Evolutionary conservation across 1,140 invertebrate species (phyloP).

Genomic region (Drosophila triauraria): DNA sequence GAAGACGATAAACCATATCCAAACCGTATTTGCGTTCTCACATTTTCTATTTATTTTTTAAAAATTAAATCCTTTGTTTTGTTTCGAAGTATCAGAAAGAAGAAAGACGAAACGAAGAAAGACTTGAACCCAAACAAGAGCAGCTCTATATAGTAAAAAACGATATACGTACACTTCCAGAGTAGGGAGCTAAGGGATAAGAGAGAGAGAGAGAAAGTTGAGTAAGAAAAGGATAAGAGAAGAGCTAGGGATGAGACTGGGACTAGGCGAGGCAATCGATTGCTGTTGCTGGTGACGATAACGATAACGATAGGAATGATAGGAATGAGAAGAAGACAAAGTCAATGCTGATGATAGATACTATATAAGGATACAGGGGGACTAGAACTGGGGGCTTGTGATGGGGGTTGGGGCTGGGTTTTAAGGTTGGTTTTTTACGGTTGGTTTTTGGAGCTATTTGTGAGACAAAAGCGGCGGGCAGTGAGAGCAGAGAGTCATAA

Average conservation of each 20-base stretch:
- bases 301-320: slow-evolving; percentile 20
- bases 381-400: slow-evolving; percentile 22
- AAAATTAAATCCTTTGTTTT: background rate
- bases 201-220: background rate
- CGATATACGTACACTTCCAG: slow-evolving; percentile 19
- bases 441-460: slow-evolving; percentile 57
- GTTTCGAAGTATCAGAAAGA: background rate
- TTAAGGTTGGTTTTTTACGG: slow-evolving; percentile 7
- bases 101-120: too few species aligned
- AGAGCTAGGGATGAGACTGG: background rate
- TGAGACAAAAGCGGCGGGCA: slow-evolving; percentile 43
- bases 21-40: too few species aligned
- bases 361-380: slow-evolving; percentile 64
- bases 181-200: slow-evolving; percentile 4
- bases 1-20: slow-evolving; percentile 4
- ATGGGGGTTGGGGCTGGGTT: slow-evolving; percentile 28
- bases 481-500: slow-evolving; percentile 42
- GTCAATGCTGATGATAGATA: slow-evolving; percentile 77
- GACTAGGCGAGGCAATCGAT: background rate
- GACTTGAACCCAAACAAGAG: slow-evolving; percentile 7
- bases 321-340: slow-evolving; percentile 43
- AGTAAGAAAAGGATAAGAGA: too few species aligned
- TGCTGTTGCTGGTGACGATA: slow-evolving; percentile 25
- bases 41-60: background rate
- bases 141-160: slow-evolving; percentile 18